Base-by-base conservation (phyloP, 2,797 vertebrate genomes). In the Spinus pinus region DNA sequence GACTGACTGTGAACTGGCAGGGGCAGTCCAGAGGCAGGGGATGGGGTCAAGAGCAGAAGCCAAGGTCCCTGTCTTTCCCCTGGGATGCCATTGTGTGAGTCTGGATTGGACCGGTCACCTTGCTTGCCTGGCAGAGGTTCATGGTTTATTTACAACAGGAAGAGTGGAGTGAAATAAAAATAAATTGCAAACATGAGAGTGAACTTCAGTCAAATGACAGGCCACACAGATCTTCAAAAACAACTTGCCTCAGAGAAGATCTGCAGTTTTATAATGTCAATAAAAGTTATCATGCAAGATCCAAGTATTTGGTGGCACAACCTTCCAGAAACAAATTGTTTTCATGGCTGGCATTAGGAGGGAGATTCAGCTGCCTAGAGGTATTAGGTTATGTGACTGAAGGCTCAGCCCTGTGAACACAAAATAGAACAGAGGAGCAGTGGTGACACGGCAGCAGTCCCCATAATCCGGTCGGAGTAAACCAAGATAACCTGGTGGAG, bases 41-140 rank as follows among this genome's bases (percentile, higher is more conserved):
- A 16, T 27, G 18, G 19, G 27, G 12, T 46, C 2, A 1, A 47
- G 25, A 27, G 9, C 20, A 60, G 17, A 30, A 0, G 0, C 50
- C 54, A 51, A 54, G 28, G 35, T 15, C 13, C 15, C 58, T 14
- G 30, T 5, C 46, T 72, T 57, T 23, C 9, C 37, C 61, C 20
- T 22, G 37, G 47, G 6, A n/a, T 88, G 60, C 14, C 33, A 12
- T 44, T 64, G 44, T 23, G 10, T n/a, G 33, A 72, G 47, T 28
- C 66, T 46, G 66, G 39, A 50, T 42, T 3, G 3, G 47, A 24
- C 39, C 54, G 31, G 31, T 90, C 77, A 51, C 58, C 54, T 90
- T 56, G 9, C 58, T 74, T 75, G 58, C 39, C 47, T 61, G 37
- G 35, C 50, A 69, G 82, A 87, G 4, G 2, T 50, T 83, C 33